Conservation (phyloP, 2,888 invertebrate genomes). For the Trachelus tabidus region DNA sequence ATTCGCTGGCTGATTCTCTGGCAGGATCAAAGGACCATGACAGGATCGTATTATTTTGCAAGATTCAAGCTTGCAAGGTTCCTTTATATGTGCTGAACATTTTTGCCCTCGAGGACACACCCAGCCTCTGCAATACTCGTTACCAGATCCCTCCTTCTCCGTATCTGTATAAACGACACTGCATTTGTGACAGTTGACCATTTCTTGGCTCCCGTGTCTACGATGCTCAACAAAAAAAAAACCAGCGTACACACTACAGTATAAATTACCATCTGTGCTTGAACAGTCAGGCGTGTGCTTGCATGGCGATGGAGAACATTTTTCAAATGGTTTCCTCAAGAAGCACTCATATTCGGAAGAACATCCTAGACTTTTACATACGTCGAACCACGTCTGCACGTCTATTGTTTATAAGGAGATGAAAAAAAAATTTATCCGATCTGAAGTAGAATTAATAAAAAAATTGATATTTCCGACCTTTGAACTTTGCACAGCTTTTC, state of each 20-base stretch:
- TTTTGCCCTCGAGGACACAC: constrained; percentile 46
- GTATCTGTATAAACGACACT: not conserved
- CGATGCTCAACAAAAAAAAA: no score
- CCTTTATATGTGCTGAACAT: constrained; percentile 35
- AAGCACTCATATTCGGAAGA: constrained; percentile 53
- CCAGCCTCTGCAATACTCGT: constrained; percentile 52
- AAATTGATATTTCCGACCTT: constrained; percentile 34
- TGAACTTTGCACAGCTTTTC: constrained; percentile 43
- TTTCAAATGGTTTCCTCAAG: constrained; percentile 38
- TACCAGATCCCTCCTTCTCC: not conserved
- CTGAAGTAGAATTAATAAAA: not conserved
- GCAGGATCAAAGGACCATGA: constrained; percentile 16
- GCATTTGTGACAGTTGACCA: no score
- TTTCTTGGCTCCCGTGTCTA: no score
- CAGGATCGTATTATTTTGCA: constrained; percentile 45
- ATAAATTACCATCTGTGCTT: constrained; percentile 30
- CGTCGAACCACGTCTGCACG: constrained; percentile 39
- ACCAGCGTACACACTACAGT: not conserved
- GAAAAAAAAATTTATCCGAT: not conserved
- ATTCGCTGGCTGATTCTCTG: not conserved
- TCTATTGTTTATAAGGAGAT: constrained; percentile 32
- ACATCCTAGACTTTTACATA: constrained; percentile 47
- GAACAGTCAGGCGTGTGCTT: constrained; percentile 48
- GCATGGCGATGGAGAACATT: constrained; percentile 39
- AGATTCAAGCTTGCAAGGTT: constrained; percentile 31